Evolutionary conservation across 2,888 invertebrate genomes (phyloP), one percentile per base, ranked within the genome.

Genomic region (Tortrix viridana): DNA sequence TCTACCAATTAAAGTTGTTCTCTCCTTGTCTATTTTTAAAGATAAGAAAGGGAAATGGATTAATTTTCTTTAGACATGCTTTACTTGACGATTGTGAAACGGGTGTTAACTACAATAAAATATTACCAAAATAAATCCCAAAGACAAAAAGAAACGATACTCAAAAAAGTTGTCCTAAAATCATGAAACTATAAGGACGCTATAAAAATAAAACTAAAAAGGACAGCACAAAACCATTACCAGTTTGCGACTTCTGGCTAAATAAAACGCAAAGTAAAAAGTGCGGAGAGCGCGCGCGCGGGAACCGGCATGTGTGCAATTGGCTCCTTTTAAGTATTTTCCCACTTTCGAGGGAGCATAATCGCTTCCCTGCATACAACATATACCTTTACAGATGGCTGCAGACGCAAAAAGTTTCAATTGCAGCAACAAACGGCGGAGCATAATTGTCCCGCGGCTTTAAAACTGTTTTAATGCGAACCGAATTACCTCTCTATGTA

Each of bases 251-350:
- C 56, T 65, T 53, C 43, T 72, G 71, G 60, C 68, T 73, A 74
- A 74, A 74, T 76, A 74, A 79, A 83, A 81, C 72, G 72, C 75
- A 74, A 74, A 69, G 56, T 74, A 76, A 74, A 79, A 79, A 68
- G 70, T 70, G 68, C 26, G 47, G 38, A 32, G 46, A 38, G 43
- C 58, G 57, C 57, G 72, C 73, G 74, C 71, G 70, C 76, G 80
- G 83, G 84, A 86, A 81, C 77, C 73, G 75, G 75, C 87, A 88
- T 81, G 79, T 86, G 84, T 82, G 80, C 83, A 82, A 88, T 87
- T 83, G 86, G 80, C 81, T 82, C 80, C 58, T 65, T 79, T 79
- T 79, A 79, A 85, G 79, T 80, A 79, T 80, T 82, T 80, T 67
- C 66, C 62, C 65, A 64, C 67, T 71, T 69, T 65, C 58, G 60